These are phyloP conservation scores for Sarcophaga carnaria DNA, from an alignment of 2,888 invertebrate genomes.

Conservation along the genomic window DNA sequence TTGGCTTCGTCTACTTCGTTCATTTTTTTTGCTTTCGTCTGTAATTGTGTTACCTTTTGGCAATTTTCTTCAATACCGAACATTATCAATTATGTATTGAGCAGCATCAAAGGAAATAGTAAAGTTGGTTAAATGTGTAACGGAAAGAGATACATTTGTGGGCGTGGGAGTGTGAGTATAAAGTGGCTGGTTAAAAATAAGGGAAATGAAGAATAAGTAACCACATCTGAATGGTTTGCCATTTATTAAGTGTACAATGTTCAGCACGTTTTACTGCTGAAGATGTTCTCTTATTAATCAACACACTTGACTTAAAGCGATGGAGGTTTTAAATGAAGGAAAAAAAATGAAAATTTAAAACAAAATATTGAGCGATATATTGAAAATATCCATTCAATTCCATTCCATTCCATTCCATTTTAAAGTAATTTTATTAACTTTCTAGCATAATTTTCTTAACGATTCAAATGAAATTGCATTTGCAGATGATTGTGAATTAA, in stretches of 20 bases:
- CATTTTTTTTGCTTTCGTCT: conserved; percentile 22
- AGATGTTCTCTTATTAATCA: conserved; percentile 18
- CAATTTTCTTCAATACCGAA: conserved; percentile 64
- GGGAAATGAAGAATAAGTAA: conserved; percentile 44
- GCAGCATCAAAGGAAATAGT: conserved; percentile 62
- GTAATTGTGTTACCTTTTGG: conserved; percentile 68
- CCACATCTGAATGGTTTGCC: conserved; percentile 38
- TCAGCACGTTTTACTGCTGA: not conserved
- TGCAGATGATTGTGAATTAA: no score
- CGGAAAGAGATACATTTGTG: conserved; percentile 47
- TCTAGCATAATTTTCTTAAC: not conserved
- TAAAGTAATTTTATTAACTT: no score
- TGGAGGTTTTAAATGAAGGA: not conserved
- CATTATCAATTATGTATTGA: conserved; percentile 63
- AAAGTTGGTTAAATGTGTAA: conserved; percentile 51
- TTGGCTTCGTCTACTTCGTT: conserved; percentile 6
- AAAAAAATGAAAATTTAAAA: not conserved
- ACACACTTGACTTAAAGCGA: conserved; percentile 26
- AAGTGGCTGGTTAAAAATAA: conserved; percentile 28
- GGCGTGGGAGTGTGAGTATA: conserved; percentile 11
- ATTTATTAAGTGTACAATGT: conserved; percentile 33
- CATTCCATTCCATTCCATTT: no score
- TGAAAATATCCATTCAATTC: no score
- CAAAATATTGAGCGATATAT: not conserved
- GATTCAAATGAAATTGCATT: not conserved